These are phyloP conservation scores for Cinclus mexicanus DNA, from an alignment of 2,113 vertebrate genomes.

Conservation along the genomic window DNA sequence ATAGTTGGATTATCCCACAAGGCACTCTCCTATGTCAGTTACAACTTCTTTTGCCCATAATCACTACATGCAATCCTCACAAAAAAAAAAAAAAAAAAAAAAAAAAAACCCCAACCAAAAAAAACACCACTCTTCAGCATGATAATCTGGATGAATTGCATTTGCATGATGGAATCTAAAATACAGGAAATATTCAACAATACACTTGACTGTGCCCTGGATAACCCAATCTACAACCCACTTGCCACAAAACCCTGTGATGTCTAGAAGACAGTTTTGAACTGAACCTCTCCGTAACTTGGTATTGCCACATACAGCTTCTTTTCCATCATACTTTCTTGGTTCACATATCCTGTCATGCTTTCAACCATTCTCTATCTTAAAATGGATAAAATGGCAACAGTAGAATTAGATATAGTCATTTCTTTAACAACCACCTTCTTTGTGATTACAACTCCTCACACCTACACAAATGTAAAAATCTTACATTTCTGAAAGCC, in stretches of 20 bases:
- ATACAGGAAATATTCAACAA: neutral
- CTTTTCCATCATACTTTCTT: neutral
- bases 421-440: neutral
- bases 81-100: neutral
- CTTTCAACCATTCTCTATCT: neutral
- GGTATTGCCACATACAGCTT: neutral
- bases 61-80: neutral
- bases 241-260: neutral
- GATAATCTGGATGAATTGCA: neutral
- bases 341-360: neutral
- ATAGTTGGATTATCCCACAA: neutral
- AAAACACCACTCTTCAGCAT: neutral
- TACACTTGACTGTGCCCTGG: neutral
- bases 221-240: neutral
- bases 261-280: neutral
- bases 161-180: neutral
- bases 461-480: neutral
- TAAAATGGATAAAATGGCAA: neutral
- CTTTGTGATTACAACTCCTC: neutral
- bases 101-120: too few relatives aligned
- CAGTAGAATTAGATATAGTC: neutral
- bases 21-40: neutral
- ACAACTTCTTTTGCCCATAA: neutral
- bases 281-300: neutral
- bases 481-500: neutral